A percentile compares a stretch with the other conserved stretches of the same genome.
Evolutionary conservation across 2,113 vertebrate species (phyloP).

Genomic region (Poecilia latipinna): DNA sequence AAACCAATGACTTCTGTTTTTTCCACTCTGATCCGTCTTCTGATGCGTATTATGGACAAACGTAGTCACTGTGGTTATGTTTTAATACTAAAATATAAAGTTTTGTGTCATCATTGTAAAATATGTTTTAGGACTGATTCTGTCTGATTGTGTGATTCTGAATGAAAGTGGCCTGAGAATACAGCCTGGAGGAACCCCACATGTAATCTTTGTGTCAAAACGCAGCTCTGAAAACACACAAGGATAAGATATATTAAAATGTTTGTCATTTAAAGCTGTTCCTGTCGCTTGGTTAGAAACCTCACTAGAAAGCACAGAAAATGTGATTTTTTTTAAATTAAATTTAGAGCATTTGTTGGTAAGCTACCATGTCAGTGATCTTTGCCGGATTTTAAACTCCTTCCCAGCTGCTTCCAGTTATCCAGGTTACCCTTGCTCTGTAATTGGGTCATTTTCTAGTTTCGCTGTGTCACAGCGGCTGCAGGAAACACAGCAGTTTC

Average conservation of each 20-base stretch:
- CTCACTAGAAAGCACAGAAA: no score
- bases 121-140: not conserved
- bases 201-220: not conserved
- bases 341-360: not conserved
- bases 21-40: not conserved
- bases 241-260: not conserved
- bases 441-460: slow-evolving; percentile 50
- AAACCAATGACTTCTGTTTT: not conserved
- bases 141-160: not conserved
- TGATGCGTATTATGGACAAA: not conserved
- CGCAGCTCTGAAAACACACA: not conserved
- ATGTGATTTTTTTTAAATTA: no score
- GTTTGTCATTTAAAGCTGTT: no score
- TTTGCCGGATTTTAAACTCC: not conserved
- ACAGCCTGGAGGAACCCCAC: not conserved
- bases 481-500: slow-evolving; percentile 10
- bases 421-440: slow-evolving; percentile 25
- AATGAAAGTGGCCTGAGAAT: not conserved
- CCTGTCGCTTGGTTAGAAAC: no score
- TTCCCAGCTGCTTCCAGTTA: not conserved
- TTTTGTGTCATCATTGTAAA: not conserved
- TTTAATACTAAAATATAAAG: not conserved
- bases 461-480: slow-evolving; percentile 19
- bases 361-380: not conserved
- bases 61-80: not conserved